Conservation (phyloP, 2,113 vertebrate genomes). For the Daubentonia madagascariensis region DNA sequence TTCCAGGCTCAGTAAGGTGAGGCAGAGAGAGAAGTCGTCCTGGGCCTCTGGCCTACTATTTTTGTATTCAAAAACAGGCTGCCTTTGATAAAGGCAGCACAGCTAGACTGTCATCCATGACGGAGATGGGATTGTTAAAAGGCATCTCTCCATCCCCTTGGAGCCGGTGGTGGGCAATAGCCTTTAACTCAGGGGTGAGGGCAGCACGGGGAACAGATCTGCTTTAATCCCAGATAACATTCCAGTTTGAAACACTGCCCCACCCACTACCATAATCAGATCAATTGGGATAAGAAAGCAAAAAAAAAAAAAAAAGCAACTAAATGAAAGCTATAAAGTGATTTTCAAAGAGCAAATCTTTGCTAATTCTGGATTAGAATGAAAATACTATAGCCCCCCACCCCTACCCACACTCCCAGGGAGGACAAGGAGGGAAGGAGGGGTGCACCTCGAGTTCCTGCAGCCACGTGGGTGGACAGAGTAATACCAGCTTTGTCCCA, state of each 20-base stretch:
- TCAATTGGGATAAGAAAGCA: not conserved
- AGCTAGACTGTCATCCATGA: not conserved
- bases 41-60: not conserved
- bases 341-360: constrained; percentile 51
- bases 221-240: not conserved
- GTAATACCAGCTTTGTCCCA: constrained; percentile 85
- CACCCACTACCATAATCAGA: not conserved
- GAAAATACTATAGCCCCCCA: constrained; percentile 16
- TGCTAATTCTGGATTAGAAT: constrained; percentile 60
- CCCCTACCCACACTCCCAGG: not conserved
- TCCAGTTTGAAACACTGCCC: not conserved
- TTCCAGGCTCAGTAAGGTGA: not conserved
- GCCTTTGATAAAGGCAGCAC: not conserved
- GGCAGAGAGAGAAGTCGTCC: not conserved
- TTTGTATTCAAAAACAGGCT: constrained; percentile 21
- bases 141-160: not conserved
- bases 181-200: not conserved
- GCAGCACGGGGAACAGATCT: not conserved
- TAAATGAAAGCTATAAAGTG: constrained; percentile 28
- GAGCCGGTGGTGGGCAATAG: not conserved
- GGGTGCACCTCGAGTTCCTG: constrained; percentile 85
- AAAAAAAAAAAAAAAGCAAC: not conserved
- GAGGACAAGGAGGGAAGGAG: not conserved
- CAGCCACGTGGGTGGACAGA: constrained; percentile 87
- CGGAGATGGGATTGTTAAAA: not conserved